A percentile compares a stretch with the other conserved stretches of the same genome.
Evolutionary conservation across 2,797 vertebrate genomes (phyloP).

Genomic region (Phylloscopus collybita): DNA sequence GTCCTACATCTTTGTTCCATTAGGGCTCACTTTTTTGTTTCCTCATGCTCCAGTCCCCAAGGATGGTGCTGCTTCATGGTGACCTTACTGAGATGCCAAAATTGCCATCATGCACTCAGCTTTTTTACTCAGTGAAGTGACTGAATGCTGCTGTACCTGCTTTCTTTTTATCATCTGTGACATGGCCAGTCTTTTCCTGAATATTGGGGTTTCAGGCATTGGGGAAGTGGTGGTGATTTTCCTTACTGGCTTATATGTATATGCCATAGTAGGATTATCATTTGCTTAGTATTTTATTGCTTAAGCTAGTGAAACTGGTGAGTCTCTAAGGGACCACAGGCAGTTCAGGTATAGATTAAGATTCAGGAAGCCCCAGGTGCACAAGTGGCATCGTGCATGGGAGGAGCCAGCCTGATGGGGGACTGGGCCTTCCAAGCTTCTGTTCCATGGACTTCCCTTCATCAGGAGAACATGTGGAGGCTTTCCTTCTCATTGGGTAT

Average conservation of each 20-base stretch:
- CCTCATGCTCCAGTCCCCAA: not conserved
- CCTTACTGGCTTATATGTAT: not conserved
- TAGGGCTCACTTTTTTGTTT: not conserved
- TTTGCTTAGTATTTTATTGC: not conserved
- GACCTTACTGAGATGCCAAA: not conserved
- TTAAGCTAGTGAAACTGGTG: not conserved
- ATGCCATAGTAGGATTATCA: not conserved
- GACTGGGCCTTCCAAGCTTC: not conserved
- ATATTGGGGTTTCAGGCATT: not conserved
- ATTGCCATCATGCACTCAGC: not conserved
- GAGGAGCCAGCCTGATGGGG: not conserved
- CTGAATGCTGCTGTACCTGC: not conserved
- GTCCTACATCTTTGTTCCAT: not conserved
- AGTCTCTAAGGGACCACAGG: not conserved
- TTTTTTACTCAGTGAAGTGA: not conserved
- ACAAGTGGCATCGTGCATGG: rapidly evolving
- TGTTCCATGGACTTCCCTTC: not conserved
- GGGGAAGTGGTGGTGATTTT: not conserved
- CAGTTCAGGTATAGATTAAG: not conserved
- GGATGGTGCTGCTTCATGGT: not conserved
- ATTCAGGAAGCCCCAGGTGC: not conserved
- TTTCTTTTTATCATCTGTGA: not conserved
- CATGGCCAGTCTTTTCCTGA: not conserved
- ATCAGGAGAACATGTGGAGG: not conserved
- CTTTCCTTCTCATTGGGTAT: not conserved